Evolutionary conservation across 2,797 vertebrate genomes (phyloP), one percentile per base, ranked within the genome.

Genomic region (Arnoldichthys spilopterus): DNA sequence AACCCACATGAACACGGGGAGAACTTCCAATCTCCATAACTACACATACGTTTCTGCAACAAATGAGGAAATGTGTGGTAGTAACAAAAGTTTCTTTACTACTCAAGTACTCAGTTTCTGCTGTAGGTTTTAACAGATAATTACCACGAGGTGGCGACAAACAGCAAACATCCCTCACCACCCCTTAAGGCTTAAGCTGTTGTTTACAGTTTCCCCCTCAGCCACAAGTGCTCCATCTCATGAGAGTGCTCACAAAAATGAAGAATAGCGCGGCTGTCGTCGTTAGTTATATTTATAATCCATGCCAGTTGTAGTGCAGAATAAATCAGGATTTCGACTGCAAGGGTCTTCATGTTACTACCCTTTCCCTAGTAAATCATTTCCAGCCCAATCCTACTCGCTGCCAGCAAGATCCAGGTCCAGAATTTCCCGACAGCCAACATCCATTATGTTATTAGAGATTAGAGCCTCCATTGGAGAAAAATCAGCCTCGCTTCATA

Each of bases 361-460:
- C 34, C 4, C 13, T 68, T 16, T 9, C 13, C 13, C 13, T 67
- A 2, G 1, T 67, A 26, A 47, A 28, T 47, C 6, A 11, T 51
- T 13, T 16, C 43, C 59, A 56, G 12, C 43, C 11, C 16, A 74
- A 69, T 63, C 7, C 45, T 63, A 61, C 28, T 51, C 37, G 15
- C 26, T 68, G 12, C 47, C 13, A 56, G 40, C 26, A 47, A 47
- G 68, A 73, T 81, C 81, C 78, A 68, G 70, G 26, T 59, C 74
- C 71, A 53, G 51, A 54, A 53, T 64, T 83, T 78, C 28, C 26
- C 16, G 9, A 43, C 49, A 80, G 78, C 72, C 75, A 54, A 72
- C 28, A 79, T 79, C 76, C 76, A 85, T 85, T 82, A 86, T 74
- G 40, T 34, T 63, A 83, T 86, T 78, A 82, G 26, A 80, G 64